Evolutionary conservation across 2,888 invertebrate species (phyloP).

Genomic region (Gerris lacustris): DNA sequence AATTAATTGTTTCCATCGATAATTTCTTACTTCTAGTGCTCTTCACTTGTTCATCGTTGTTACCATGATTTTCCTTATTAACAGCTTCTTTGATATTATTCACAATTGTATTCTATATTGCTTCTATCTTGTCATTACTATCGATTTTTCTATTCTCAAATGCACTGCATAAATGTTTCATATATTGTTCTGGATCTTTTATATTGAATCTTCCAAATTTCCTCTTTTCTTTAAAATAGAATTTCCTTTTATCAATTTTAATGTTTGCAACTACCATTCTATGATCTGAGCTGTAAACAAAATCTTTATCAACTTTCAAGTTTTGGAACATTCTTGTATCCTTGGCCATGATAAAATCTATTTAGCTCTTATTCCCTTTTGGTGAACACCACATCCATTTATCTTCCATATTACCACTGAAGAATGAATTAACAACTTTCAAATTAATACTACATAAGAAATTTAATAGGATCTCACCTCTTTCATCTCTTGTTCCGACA

Average conservation of each 20-base stretch:
- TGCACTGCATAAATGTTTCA: background rate
- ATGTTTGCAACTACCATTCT: conserved; percentile 5
- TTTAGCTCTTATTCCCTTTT: background rate
- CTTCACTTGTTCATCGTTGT: background rate
- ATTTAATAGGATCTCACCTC: background rate
- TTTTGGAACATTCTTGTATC: background rate
- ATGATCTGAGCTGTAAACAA: conserved; percentile 2
- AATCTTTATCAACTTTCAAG: background rate
- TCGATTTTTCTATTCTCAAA: background rate
- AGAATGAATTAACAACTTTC: background rate
- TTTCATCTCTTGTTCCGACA: background rate
- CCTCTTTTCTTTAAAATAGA: conserved; percentile 5
- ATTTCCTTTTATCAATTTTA: background rate
- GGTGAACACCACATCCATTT: conserved; percentile 10
- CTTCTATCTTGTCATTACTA: background rate
- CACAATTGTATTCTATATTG: background rate
- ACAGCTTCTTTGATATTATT: background rate
- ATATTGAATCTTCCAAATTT: background rate
- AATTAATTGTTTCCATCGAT: conserved; percentile 2
- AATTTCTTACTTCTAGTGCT: conserved; percentile 2
- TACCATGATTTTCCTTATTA: background rate
- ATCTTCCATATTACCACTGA: background rate
- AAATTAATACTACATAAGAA: conserved; percentile 4
- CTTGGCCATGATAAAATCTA: conserved; percentile 5
- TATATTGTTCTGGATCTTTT: conserved; percentile 8